These are phyloP conservation scores for Amiota minor DNA, from an alignment of 2,888 invertebrate genomes.

Conservation along the genomic window DNA sequence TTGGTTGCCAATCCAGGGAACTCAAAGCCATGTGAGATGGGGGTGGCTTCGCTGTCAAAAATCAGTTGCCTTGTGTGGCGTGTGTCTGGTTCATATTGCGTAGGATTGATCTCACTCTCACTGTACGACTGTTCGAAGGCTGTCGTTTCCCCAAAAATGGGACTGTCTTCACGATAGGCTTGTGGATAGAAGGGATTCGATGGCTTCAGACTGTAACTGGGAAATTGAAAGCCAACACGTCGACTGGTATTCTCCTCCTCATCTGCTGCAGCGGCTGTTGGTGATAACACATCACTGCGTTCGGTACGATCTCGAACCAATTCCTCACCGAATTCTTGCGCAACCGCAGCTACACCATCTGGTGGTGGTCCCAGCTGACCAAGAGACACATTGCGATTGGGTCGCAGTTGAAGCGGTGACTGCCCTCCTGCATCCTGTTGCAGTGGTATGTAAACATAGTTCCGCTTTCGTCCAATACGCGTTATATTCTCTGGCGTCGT, in stretches of 20 bases:
- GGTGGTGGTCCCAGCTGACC: slow-evolving; percentile 65
- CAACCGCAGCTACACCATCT: slow-evolving; percentile 58
- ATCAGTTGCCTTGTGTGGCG: slow-evolving; percentile 67
- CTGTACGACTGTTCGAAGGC: slow-evolving; percentile 66
- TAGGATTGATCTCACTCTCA: slow-evolving; percentile 60
- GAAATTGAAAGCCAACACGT: slow-evolving; percentile 72
- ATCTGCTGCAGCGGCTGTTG: slow-evolving; percentile 51
- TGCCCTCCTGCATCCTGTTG: slow-evolving; percentile 34
- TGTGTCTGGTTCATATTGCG: slow-evolving; percentile 62
- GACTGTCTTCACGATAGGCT: slow-evolving; percentile 72
- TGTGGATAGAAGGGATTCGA: slow-evolving; percentile 72
- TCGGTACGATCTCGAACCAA: slow-evolving; percentile 64
- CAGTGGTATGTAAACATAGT: slow-evolving; percentile 71
- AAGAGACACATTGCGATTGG: slow-evolving; percentile 63
- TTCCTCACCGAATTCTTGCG: slow-evolving; percentile 61
- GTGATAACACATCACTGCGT: slow-evolving; percentile 57
- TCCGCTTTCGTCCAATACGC: slow-evolving; percentile 58
- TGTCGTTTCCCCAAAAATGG: slow-evolving; percentile 65
- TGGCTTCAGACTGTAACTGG: slow-evolving; percentile 69
- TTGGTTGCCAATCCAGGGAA: slow-evolving; percentile 69
- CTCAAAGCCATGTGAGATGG: slow-evolving; percentile 65
- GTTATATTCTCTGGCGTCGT: slow-evolving; percentile 61
- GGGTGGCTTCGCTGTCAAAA: slow-evolving; percentile 63
- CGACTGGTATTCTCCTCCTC: slow-evolving; percentile 69
- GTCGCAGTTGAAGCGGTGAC: slow-evolving; percentile 54